Conservation (phyloP, 2,113 vertebrate genomes). For the Burhinus oedicnemus region DNA sequence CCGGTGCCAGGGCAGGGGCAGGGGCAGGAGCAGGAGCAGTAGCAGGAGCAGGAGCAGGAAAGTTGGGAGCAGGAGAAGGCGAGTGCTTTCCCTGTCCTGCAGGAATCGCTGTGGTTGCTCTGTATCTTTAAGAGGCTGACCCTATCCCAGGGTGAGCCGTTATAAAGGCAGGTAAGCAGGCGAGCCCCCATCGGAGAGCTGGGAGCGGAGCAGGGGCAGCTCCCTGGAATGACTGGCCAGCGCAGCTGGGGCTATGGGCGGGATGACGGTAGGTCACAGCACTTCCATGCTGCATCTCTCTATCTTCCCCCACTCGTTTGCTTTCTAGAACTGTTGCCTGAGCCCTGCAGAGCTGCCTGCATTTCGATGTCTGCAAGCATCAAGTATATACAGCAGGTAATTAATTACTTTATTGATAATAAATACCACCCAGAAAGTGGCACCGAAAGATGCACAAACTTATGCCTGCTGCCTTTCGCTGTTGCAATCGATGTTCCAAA, state of each 20-base stretch:
- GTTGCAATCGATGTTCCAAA: neutral
- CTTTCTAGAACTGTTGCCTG: conserved; percentile 7
- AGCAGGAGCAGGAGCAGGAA: neutral
- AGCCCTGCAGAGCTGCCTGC: conserved; percentile 35
- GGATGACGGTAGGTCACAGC: conserved; percentile 86
- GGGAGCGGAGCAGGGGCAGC: neutral
- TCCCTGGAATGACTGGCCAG: conserved; percentile 83
- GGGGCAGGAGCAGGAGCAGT: neutral
- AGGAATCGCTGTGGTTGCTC: conserved; percentile 32
- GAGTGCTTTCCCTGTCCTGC: neutral
- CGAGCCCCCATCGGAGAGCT: neutral
- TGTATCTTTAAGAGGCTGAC: conserved; percentile 80
- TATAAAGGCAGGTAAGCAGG: conserved; percentile 70
- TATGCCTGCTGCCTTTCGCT: neutral
- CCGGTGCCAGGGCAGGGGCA: neutral
- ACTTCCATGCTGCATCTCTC: neutral
- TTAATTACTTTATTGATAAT: neutral
- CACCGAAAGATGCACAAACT: neutral
- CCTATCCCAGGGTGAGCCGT: conserved; percentile 7
- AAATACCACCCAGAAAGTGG: neutral
- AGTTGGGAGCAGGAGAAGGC: neutral
- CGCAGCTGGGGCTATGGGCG: conserved; percentile 91
- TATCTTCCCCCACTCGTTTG: neutral
- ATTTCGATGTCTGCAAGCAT: neutral
- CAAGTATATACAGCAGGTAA: conserved; percentile 15